Evolutionary conservation across 2,888 invertebrate species (phyloP), one percentile per base, ranked within the genome.

Genomic region (Papilio protenor): DNA sequence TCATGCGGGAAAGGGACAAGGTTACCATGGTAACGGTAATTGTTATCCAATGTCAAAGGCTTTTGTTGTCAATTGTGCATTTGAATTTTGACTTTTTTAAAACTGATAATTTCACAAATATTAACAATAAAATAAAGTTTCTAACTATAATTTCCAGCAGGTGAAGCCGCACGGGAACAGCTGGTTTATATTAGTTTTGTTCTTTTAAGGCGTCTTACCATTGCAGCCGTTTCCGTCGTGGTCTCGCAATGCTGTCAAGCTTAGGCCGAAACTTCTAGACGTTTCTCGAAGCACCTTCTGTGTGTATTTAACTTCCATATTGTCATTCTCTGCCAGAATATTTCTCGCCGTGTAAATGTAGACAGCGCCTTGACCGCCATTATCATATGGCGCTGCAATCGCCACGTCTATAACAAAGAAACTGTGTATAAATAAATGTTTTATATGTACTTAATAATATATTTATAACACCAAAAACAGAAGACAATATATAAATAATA

Each of bases 331-430:
- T 5, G 76, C 78, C 0, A 84, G 52, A 12, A 92, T 81, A 2
- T 83, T 81, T 3, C 83, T 82, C 0, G 91, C 90, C 0, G 89
- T 86, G 82, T 89, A 92, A 21, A 93, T 79, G 80, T 92, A 93
- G 14, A 93, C 90, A 0, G 86, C 89, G 0, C 92, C 92, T 1
- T 61, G 80, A 0, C 87, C 89, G 0, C 83, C 81, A 52, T 87
- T 80, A 75, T 90, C 91, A 79, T 88, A 91, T 0, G 92, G 92
- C 0, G 92, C 92, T 14, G 87, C 86, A 79, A 93, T 88, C 23
- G 87, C 91, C 10, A 93, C 84, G 73, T 92, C 92, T 93, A 82
- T 0, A 27, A 66, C 3, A 23, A 73, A 49, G 14, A 40, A 6
- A 40, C 8, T 40, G 40, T 40, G 40, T 40, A 27, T 27, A 27